These are phyloP conservation scores for Argynnis bischoffii DNA, from an alignment of 2,888 invertebrate genomes.

Conservation along the genomic window DNA sequence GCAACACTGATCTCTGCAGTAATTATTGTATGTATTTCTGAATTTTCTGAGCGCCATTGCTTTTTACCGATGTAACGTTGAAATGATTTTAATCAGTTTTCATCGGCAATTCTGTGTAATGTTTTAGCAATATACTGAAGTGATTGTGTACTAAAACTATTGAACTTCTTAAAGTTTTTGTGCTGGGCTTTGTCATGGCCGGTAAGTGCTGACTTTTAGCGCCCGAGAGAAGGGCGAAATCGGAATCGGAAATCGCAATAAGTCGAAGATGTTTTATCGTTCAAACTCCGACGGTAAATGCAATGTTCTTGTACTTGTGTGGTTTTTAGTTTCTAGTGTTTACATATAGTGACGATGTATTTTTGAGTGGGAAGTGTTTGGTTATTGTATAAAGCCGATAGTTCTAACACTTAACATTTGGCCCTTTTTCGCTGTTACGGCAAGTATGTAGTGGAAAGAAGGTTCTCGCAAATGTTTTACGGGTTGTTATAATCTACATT, in stretches of 20 bases:
- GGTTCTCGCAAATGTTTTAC: conserved; percentile 64
- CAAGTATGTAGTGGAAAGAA: conserved; percentile 56
- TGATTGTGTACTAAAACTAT: conserved; percentile 80
- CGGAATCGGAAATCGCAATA: conserved; percentile 81
- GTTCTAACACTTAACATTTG: conserved; percentile 57
- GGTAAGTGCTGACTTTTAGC: conserved; percentile 87
- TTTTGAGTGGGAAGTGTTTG: conserved; percentile 71
- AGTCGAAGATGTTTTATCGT: conserved; percentile 83
- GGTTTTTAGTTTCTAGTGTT: conserved; percentile 76
- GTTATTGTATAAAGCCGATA: conserved; percentile 70
- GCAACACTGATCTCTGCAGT: conserved; percentile 75
- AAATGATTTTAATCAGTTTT: conserved; percentile 84
- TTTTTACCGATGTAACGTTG: conserved; percentile 81
- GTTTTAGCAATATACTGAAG: conserved; percentile 78
- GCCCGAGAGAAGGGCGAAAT: conserved; percentile 82
- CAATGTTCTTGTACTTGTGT: conserved; percentile 81
- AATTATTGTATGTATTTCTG: conserved; percentile 78
- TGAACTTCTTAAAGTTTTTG: conserved; percentile 79
- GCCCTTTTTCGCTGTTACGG: conserved; percentile 61
- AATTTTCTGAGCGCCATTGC: conserved; percentile 82
- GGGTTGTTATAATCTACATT: conserved; percentile 36
- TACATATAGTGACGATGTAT: conserved; percentile 68
- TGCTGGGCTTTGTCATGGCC: conserved; percentile 89
- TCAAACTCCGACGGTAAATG: conserved; percentile 83
- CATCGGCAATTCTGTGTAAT: conserved; percentile 81